Evolutionary conservation across 1,140 invertebrate genomes (phyloP), one percentile per base, ranked within the genome.

Genomic region (Pachypsylla venusta): DNA sequence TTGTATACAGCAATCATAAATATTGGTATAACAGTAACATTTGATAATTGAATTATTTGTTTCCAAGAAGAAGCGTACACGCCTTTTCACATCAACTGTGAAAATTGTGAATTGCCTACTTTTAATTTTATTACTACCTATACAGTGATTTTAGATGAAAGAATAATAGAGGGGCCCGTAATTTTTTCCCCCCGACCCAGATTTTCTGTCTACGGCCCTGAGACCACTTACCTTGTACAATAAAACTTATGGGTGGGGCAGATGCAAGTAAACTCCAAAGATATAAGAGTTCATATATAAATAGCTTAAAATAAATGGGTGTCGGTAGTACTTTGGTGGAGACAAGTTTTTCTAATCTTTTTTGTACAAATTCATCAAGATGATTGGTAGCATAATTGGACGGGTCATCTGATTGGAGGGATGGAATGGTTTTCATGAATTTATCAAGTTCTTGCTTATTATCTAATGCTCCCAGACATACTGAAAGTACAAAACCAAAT

Each of bases 241-340:
- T 64, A 19, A 48, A 24, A 22, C 13, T 35, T 16, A 57, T 58
- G 30, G 40, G 54, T 39, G 56, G 67, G 63, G 53, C 82, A 20
- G 79, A 81, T 1, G 82, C 76, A 62, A 86, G 69, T 2, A 81
- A 77, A 66, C 85, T 84, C 83, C 83, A 86, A 24, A 86, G 69
- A 62, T 83, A 85, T 2, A 86, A 70, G 63, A 85, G 71, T 68
- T 86, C 84, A 65, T 82, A 79, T 26, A 79, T 73, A 13, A 84
- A 71, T 28, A 85, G 67, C 60, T 76, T 75, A 59, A 59, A 62
- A 24, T 61, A 65, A 28, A 60, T 55, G 7, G 62, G 55, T 22
- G 7, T n/a, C 3, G 42, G 42, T 48, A 4, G 16, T 48, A 20
- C 39, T 20, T 54, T 53, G 24, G 22, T 53, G n/a, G 55, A 20